These are phyloP conservation scores for Pollicipes pollicipes DNA, from an alignment of 1,140 invertebrate genomes.

Conservation along the genomic window DNA sequence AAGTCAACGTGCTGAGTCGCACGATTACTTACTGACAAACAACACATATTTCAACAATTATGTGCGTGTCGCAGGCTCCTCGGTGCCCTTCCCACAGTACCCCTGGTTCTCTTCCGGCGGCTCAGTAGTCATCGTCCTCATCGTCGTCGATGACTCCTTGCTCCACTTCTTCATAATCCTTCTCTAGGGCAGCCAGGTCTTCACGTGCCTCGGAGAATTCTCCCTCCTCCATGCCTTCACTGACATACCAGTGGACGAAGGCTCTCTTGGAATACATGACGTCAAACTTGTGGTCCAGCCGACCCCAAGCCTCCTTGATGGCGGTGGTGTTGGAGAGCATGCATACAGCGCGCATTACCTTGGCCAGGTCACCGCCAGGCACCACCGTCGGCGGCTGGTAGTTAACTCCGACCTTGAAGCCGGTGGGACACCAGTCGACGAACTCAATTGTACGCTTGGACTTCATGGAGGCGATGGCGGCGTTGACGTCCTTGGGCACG, in stretches of 20 bases:
- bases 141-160: background rate
- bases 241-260: conserved; percentile 47
- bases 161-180: conserved; percentile 40
- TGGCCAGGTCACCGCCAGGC: conserved; percentile 57
- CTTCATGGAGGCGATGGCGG: conserved; percentile 66
- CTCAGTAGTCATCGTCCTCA: background rate
- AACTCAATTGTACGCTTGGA: conserved; percentile 36
- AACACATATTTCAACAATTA: no score
- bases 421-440: conserved; percentile 39
- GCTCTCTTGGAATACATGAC: conserved; percentile 46
- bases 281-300: conserved; percentile 39
- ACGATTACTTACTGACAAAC: no score
- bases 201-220: conserved; percentile 55
- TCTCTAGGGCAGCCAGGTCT: conserved; percentile 45
- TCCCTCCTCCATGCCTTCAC: conserved; percentile 59
- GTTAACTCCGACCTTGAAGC: conserved; percentile 39
- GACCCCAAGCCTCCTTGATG: conserved; percentile 42
- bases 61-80: no score
- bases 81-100: no score
- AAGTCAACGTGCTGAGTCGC: no score
- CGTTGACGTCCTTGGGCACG: conserved; percentile 46
- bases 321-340: conserved; percentile 63
- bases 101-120: no score
- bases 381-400: conserved; percentile 71
- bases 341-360: conserved; percentile 44